Percentiles rank a stretch among this genome's conserved stretches.
These are phyloP conservation scores for Microctonus hyperodae DNA, from an alignment of 2,888 invertebrate genomes.

Conservation along the genomic window DNA sequence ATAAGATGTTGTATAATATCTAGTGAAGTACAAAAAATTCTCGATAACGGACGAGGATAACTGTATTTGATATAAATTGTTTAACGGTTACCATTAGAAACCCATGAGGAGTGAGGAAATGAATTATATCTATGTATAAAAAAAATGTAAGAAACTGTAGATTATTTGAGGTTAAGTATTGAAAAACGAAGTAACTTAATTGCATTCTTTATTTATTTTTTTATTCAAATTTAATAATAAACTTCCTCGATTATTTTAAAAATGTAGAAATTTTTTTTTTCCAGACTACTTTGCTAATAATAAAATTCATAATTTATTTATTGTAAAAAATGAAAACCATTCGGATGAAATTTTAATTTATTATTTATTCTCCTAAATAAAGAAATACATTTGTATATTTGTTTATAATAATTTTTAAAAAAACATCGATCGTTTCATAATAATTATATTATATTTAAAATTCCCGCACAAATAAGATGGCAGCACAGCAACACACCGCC, in stretches of 20 bases:
- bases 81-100: constrained; percentile 27
- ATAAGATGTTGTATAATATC: constrained; percentile 9
- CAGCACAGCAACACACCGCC: neutral
- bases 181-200: neutral
- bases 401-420: too few species aligned
- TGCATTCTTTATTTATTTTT: neutral
- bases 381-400: too few species aligned
- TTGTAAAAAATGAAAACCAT: too few species aligned
- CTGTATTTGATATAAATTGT: constrained; percentile 18
- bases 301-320: too few species aligned
- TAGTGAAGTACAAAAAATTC: neutral
- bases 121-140: too few species aligned
- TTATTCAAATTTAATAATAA: neutral
- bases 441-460: neutral
- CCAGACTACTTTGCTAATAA: too few species aligned
- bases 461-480: neutral
- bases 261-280: too few species aligned
- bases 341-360: too few species aligned
- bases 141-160: neutral
- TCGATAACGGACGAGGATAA: constrained; percentile 3
- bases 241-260: too few species aligned
- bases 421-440: neutral
- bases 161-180: neutral
- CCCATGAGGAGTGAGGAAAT: neutral
- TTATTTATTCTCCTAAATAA: too few species aligned